These are phyloP conservation scores for Lepilemur ruficaudatus DNA, from an alignment of 2,797 vertebrate species.

Conservation along the genomic window DNA sequence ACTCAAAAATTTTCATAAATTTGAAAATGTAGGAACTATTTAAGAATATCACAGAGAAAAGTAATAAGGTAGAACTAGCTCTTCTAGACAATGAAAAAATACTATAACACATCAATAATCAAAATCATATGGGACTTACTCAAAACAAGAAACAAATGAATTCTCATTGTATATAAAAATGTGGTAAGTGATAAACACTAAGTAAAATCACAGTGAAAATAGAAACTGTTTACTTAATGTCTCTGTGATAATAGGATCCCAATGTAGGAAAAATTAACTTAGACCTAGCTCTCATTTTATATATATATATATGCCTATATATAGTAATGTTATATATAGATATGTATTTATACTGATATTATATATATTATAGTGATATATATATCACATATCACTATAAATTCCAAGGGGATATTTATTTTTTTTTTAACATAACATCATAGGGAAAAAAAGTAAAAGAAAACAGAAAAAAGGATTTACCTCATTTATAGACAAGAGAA, in stretches of 20 bases:
- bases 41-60: slow-evolving; percentile 1
- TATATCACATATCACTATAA: background rate
- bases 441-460: background rate
- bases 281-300: background rate
- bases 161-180: background rate
- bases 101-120: background rate
- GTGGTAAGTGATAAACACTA: background rate
- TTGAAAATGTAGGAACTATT: slow-evolving; percentile 17
- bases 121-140: slow-evolving; percentile 32
- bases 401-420: background rate
- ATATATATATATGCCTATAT: background rate
- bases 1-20: background rate
- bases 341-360: background rate
- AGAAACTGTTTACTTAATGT: background rate
- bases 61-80: background rate
- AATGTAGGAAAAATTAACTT: background rate
- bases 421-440: background rate
- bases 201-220: background rate
- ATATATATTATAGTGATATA: background rate
- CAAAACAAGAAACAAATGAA: slow-evolving; percentile 44
- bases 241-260: background rate
- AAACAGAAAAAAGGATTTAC: slow-evolving; percentile 1
- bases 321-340: background rate
- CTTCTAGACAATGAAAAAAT: slow-evolving; percentile 32
- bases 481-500: background rate